phyloP scores from a whole-genome alignment of 2,888 invertebrate genomes.

The Nomada fucata region DNA sequence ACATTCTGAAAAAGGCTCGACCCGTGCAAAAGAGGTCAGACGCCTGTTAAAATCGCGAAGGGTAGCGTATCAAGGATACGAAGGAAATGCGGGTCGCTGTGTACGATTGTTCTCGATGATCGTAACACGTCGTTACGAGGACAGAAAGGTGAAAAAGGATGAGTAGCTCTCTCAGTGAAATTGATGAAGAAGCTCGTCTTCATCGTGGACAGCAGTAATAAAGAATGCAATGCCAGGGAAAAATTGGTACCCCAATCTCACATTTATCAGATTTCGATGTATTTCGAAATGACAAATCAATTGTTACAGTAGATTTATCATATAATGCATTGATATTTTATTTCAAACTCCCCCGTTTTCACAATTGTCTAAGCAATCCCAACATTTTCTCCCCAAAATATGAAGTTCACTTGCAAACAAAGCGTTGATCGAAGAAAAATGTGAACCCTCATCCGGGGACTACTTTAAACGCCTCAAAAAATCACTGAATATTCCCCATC shows the following conservation, averaged over 20 bases:
- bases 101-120: constrained; percentile 29
- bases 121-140: constrained; percentile 18
- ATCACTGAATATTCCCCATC: too few species aligned
- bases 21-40: constrained; percentile 44
- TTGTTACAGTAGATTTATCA: too few species aligned
- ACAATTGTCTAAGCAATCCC: too few species aligned
- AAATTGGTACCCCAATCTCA: not conserved
- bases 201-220: not conserved
- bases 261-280: too few species aligned
- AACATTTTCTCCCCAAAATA: too few species aligned
- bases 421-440: too few species aligned
- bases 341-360: too few species aligned
- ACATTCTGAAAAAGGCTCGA: constrained; percentile 53
- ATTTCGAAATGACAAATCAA: too few species aligned
- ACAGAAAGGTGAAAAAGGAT: constrained; percentile 27
- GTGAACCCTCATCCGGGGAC: too few species aligned
- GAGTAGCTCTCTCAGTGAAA: constrained; percentile 29
- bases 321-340: too few species aligned
- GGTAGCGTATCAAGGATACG: constrained; percentile 59
- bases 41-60: constrained; percentile 54
- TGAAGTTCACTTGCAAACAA: too few species aligned
- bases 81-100: constrained; percentile 63
- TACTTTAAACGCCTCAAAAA: too few species aligned
- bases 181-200: not conserved
- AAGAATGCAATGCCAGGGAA: constrained; percentile 8